Percentiles rank a stretch among this genome's conserved stretches.
Conservation (phyloP, 2,888 invertebrate genomes). For the Furcula furcula region DNA sequence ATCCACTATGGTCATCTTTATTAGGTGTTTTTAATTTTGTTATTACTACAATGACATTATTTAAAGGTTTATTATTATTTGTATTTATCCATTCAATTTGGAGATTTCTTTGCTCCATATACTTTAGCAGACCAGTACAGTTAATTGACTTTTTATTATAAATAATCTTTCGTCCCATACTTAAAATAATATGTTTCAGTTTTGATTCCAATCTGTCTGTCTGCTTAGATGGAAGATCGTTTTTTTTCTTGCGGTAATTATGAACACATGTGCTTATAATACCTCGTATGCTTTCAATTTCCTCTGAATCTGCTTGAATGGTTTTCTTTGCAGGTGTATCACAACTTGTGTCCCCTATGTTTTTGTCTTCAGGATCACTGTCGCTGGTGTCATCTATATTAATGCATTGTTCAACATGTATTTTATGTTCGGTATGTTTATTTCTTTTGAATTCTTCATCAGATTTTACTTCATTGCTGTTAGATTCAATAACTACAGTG, state of each 20-base stretch:
- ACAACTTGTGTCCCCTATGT: conserved; percentile 9
- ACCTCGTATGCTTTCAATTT: conserved; percentile 44
- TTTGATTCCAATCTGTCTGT: conserved; percentile 26
- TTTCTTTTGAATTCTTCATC: conserved; percentile 12
- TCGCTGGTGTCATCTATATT: conserved; percentile 58
- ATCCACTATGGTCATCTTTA: conserved; percentile 29
- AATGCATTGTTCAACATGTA: conserved; percentile 42
- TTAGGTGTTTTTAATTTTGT: conserved; percentile 36
- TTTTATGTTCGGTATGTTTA: conserved; percentile 5
- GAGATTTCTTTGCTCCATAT: conserved; percentile 59
- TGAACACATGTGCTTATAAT: conserved; percentile 50
- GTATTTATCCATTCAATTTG: conserved; percentile 51
- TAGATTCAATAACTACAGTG: conserved; percentile 37
- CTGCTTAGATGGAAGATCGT: conserved; percentile 15
- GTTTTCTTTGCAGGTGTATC: conserved; percentile 10
- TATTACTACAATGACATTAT: conserved; percentile 46
- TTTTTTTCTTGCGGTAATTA: conserved; percentile 40
- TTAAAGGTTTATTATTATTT: conserved; percentile 9
- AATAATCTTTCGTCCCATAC: conserved; percentile 64
- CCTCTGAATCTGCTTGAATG: conserved; percentile 18
- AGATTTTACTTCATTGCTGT: conserved; percentile 16
- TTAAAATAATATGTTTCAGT: conserved; percentile 62
- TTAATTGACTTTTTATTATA: conserved; percentile 48
- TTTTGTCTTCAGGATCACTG: conserved; percentile 30
- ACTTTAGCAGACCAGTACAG: conserved; percentile 58